Evolutionary conservation across 2,113 vertebrate species (phyloP).

Genomic region (Psammodynastes pulverulentus): DNA sequence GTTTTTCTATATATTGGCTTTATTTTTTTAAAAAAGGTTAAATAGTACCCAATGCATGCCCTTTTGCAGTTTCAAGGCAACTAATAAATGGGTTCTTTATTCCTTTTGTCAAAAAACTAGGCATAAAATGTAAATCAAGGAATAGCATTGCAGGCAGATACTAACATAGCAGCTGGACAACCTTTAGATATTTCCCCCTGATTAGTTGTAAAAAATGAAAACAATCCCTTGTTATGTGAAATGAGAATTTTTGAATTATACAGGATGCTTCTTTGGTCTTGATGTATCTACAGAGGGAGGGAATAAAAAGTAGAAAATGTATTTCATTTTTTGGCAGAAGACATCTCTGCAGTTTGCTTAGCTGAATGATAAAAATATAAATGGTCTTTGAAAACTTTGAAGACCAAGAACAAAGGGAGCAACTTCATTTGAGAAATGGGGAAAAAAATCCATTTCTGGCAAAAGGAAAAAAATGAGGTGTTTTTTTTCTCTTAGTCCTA

Average conservation of each 20-base stretch:
- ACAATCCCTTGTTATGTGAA: not conserved
- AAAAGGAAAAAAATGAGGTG: not conserved
- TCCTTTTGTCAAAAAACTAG: not conserved
- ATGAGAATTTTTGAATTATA: not conserved
- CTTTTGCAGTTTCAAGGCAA: not conserved
- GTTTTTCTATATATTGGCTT: not conserved
- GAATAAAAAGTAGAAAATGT: not conserved
- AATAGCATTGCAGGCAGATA: not conserved
- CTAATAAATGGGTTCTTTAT: not conserved
- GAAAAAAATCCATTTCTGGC: not conserved
- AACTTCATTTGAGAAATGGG: not conserved
- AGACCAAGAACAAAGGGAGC: not conserved
- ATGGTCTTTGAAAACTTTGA: not conserved
- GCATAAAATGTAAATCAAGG: not conserved
- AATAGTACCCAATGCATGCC: not conserved
- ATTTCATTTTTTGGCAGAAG: not conserved
- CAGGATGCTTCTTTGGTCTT: not conserved
- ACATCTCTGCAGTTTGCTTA: not conserved
- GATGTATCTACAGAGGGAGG: not conserved
- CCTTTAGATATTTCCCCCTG: not conserved
- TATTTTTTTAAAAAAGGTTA: not conserved
- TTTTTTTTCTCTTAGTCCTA: not conserved
- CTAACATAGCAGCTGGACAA: not conserved
- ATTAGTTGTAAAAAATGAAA: not conserved
- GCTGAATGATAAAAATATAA: not conserved